Evolutionary conservation across 2,888 invertebrate species (phyloP).

Genomic region (Rhagonycha lutea): DNA sequence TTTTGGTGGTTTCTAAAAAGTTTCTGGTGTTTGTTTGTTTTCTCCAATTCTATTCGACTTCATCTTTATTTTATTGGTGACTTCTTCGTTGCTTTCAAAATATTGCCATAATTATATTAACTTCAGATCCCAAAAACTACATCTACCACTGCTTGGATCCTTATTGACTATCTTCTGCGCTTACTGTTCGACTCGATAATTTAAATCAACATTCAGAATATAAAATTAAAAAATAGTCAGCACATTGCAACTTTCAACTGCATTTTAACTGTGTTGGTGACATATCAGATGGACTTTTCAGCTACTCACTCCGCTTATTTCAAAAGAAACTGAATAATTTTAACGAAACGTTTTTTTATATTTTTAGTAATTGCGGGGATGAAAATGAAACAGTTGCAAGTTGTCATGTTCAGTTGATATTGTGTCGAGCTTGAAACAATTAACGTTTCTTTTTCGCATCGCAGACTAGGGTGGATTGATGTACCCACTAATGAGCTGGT

Average conservation of each 20-base stretch:
- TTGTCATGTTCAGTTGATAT: background rate
- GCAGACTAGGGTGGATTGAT: background rate
- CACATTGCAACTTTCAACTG: background rate
- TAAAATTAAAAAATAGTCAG: background rate
- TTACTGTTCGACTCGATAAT: background rate
- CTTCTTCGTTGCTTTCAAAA: no score
- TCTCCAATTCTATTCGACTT: no score
- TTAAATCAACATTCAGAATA: background rate
- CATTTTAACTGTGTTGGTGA: background rate
- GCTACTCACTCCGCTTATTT: background rate
- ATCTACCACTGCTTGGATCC: no score
- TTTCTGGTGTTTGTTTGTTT: no score
- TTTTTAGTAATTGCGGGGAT: background rate
- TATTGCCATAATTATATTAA: no score
- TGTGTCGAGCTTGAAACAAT: background rate
- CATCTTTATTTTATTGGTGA: no score
- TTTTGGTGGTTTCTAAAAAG: no score
- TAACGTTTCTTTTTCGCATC: background rate
- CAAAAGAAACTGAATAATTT: background rate
- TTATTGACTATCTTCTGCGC: no score
- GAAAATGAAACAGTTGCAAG: background rate
- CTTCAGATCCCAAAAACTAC: no score
- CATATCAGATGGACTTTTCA: background rate
- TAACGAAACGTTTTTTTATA: background rate
- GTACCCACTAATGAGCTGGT: slow-evolving; percentile 2